Conservation (phyloP, 2,797 vertebrate genomes). For the Acomys russatus region DNA sequence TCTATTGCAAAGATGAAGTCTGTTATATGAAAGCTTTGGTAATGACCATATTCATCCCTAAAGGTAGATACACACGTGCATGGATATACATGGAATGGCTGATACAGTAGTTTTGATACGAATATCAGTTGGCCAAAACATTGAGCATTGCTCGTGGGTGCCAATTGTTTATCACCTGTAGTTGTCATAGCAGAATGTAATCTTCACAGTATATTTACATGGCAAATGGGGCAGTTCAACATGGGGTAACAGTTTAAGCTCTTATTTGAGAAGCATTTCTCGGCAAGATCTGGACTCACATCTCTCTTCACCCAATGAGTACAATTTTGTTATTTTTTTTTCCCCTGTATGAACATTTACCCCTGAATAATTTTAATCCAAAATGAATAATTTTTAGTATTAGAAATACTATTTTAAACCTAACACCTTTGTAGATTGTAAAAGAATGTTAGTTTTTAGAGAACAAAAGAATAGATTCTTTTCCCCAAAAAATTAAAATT, state of each 20-base stretch:
- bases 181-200: neutral
- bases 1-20: neutral
- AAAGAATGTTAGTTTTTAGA: neutral
- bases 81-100: neutral
- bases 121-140: neutral
- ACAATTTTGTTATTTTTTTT: neutral
- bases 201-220: neutral
- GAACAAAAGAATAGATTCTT: neutral
- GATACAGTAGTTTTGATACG: neutral
- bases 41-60: neutral
- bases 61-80: neutral
- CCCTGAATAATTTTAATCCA: neutral
- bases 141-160: neutral
- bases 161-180: neutral
- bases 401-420: conserved; percentile 19
- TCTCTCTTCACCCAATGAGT: neutral
- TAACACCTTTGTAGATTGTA: conserved; percentile 33
- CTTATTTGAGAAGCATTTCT: neutral
- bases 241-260: neutral
- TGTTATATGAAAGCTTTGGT: neutral
- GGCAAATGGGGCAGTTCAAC: neutral
- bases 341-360: neutral
- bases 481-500: neutral
- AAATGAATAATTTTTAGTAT: neutral
- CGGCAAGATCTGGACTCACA: neutral